Percentiles rank a stretch among this genome's conserved stretches.
phyloP scores from a whole-genome alignment of 2,888 invertebrate genomes.

The Sclerodermus sp. region DNA sequence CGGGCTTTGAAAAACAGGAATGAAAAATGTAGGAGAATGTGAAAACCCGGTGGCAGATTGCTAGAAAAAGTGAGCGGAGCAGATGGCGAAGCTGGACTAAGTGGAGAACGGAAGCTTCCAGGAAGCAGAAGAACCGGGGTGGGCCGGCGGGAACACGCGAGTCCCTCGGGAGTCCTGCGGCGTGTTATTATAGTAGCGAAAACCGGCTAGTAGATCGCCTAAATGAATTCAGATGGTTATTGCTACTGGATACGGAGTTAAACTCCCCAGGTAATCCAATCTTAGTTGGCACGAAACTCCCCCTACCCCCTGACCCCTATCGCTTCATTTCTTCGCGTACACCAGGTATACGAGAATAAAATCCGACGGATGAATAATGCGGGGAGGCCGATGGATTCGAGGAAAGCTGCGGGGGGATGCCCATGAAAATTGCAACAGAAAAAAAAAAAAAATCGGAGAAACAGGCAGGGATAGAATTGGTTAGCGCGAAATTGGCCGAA shows the following conservation, averaged over 20 bases:
- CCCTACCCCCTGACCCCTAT: not conserved
- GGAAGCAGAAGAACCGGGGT: not conserved
- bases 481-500: no score
- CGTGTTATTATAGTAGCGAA: no score
- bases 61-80: no score
- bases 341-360: not conserved
- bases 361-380: no score
- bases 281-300: not conserved
- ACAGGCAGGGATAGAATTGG: no score
- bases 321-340: not conserved
- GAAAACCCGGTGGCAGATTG: no score
- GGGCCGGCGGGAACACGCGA: not conserved
- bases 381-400: no score
- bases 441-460: no score
- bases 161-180: not conserved
- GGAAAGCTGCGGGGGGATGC: no score
- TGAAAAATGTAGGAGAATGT: not conserved
- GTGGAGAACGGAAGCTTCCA: not conserved
- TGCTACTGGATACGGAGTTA: conserved; percentile 27
- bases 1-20: no score
- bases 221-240: conserved; percentile 33
- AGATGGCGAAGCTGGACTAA: not conserved
- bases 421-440: no score
- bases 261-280: not conserved
- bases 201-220: conserved; percentile 6